Base-by-base conservation (phyloP, 2,797 vertebrate genomes). In the Coracias cyanogaster region DNA sequence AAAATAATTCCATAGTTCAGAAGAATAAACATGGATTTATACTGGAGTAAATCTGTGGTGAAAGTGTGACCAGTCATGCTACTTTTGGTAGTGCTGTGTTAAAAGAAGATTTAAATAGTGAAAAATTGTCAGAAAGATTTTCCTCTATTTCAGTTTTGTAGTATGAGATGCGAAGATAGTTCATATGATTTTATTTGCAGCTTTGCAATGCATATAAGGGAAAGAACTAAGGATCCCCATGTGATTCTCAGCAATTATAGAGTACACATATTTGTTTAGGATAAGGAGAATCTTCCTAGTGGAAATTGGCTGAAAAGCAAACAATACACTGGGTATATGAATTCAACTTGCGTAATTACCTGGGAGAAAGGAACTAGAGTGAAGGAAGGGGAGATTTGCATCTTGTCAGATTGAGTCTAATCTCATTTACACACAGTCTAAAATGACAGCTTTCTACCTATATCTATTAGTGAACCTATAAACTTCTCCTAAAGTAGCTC, bases 361-460 rank as follows among this genome's bases (percentile, higher is more conserved):
- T 83, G 57, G n/a, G 29, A 88, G 62, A 81, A 95, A 70, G 18
- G 28, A 78, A 55, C 55, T 33, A 52, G 19, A 52, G n/a, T 37
- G 65, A 82, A 62, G 33, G 52, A 90, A 95, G 18, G 20, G 22
- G 29, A 90, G 20, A 94, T 84, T 73, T 79, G 8, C 41, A 79
- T 82, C 81, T 79, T 84, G 55, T 70, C 70, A 74, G 49, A 65
- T 83, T 1, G 1, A 8, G 18, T 88, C 49, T 86, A 62, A 84
- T 88, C 86, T 82, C 70, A 84, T 95, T 84, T 93, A 60, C n/a
- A 48, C 66, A 82, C 22, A 72, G 73, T 41, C 71, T 76, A 64
- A 92, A 92, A 92, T 7, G 46, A 76, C 35, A 90, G 31, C 22
- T 84, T 80, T 82, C 43, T 52, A 82, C 66, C 24, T 70, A 2